phyloP scores from a whole-genome alignment of 2,113 vertebrate genomes.

The Actenoides lindsayi region DNA sequence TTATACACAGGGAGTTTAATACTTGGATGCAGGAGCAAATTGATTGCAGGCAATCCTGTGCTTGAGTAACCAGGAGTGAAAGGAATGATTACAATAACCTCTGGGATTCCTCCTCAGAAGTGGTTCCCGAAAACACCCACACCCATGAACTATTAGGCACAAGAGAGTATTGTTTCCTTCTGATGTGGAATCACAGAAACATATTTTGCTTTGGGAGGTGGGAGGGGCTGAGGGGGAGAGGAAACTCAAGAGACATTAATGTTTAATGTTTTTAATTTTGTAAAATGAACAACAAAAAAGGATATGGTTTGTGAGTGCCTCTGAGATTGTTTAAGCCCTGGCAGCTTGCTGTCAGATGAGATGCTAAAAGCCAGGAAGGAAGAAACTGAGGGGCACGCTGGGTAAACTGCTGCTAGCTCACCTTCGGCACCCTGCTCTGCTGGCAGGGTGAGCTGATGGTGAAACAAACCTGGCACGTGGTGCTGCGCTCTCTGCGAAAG shows the following conservation, averaged over 20 bases:
- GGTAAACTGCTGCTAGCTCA: constrained; percentile 47
- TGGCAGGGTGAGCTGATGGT: background rate
- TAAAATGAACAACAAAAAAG: constrained; percentile 71
- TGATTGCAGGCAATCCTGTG: constrained; percentile 78
- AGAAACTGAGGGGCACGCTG: constrained; percentile 5
- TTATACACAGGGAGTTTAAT: constrained; percentile 71
- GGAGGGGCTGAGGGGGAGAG: constrained; percentile 55
- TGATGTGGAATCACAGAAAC: constrained; percentile 71
- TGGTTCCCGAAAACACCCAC: constrained; percentile 64
- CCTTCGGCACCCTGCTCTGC: constrained; percentile 35
- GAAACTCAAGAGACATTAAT: constrained; percentile 71
- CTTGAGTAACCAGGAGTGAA: constrained; percentile 74
- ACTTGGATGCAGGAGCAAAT: constrained; percentile 74
- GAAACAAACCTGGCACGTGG: constrained; percentile 37
- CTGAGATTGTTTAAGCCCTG: constrained; percentile 49
- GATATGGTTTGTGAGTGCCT: constrained; percentile 56
- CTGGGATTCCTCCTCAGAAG: constrained; percentile 72
- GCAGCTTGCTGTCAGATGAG: constrained; percentile 60
- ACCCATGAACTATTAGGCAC: constrained; percentile 46
- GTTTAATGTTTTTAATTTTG: constrained; percentile 79
- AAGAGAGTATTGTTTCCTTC: constrained; percentile 58
- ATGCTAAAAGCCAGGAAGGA: constrained; percentile 28
- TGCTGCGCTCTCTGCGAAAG: constrained; percentile 12
- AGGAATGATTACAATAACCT: constrained; percentile 71
- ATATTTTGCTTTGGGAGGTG: constrained; percentile 69